phyloP scores from a whole-genome alignment of 2,888 invertebrate species.

The Epirrhoe tristata region DNA sequence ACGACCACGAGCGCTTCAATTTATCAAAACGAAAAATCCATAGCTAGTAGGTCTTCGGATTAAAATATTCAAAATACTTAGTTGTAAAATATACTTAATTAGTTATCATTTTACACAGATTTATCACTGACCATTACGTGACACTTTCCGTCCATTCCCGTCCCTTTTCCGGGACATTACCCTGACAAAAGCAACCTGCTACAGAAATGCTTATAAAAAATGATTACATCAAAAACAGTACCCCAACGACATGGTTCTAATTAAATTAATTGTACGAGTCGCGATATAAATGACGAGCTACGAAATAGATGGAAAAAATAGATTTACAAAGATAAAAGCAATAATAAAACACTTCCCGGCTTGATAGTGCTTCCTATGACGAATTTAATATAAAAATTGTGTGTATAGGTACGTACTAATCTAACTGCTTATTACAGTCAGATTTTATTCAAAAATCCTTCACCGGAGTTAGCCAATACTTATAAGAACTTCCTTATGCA shows the following conservation, averaged over 20 bases:
- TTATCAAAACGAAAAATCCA: too few relatives aligned
- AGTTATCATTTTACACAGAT: background rate
- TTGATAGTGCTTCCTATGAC: constrained; percentile 53
- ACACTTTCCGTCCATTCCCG: constrained; percentile 28
- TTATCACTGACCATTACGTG: constrained; percentile 35
- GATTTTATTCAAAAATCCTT: too few relatives aligned
- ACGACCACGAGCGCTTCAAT: too few relatives aligned
- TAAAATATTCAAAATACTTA: too few relatives aligned
- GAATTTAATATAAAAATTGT: constrained; percentile 38
- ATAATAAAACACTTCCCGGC: constrained; percentile 82
- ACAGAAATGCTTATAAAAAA: constrained; percentile 58
- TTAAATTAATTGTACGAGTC: constrained; percentile 82
- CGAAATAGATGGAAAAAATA: constrained; percentile 68
- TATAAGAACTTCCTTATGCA: too few relatives aligned
- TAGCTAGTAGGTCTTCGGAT: too few relatives aligned
- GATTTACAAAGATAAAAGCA: constrained; percentile 78
- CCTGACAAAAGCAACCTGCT: constrained; percentile 54
- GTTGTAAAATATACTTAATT: too few relatives aligned
- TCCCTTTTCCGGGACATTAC: constrained; percentile 50
- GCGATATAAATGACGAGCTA: constrained; percentile 82
- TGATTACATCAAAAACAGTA: constrained; percentile 69
- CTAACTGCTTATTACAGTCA: too few relatives aligned
- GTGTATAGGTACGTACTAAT: too few relatives aligned
- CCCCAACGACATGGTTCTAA: constrained; percentile 76
- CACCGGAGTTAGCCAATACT: too few relatives aligned